Evolutionary conservation across 1,140 invertebrate species (phyloP).

Genomic region (Drosophila athabasca): DNA sequence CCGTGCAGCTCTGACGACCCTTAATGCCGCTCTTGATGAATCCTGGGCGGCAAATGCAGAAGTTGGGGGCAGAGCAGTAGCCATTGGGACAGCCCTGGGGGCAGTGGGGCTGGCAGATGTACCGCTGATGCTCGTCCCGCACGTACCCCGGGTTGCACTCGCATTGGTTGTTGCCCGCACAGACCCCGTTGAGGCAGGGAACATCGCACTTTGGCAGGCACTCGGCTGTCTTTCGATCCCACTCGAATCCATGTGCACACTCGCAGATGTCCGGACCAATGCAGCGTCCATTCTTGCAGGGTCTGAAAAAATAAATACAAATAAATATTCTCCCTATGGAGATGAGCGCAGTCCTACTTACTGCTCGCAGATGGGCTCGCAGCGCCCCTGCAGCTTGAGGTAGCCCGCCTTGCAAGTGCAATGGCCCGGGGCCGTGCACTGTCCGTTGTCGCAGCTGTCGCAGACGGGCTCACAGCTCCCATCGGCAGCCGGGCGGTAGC

Average conservation of each 20-base stretch:
- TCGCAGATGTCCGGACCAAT: slow-evolving; percentile 84
- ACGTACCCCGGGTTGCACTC: slow-evolving; percentile 85
- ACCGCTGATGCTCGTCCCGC: slow-evolving; percentile 82
- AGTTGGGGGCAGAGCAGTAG: slow-evolving; percentile 86
- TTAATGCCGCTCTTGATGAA: slow-evolving; percentile 88
- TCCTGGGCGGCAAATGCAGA: slow-evolving; percentile 86
- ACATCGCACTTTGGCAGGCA: slow-evolving; percentile 84
- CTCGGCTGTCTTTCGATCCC: slow-evolving; percentile 67
- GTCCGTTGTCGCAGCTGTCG: slow-evolving; percentile 84
- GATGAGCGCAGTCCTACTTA: slow-evolving; percentile 34
- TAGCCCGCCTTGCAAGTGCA: slow-evolving; percentile 85
- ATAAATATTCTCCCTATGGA: too few species aligned
- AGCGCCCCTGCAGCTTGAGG: slow-evolving; percentile 83
- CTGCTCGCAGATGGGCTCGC: slow-evolving; percentile 84
- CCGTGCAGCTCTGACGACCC: slow-evolving; percentile 86
- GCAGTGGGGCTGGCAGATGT: slow-evolving; percentile 85
- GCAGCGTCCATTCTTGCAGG: slow-evolving; percentile 85
- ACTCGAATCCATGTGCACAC: slow-evolving; percentile 80
- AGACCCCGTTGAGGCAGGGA: slow-evolving; percentile 85
- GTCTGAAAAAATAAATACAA: slow-evolving; percentile 42
- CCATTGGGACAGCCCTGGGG: slow-evolving; percentile 87
- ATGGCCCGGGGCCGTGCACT: slow-evolving; percentile 85
- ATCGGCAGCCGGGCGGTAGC: slow-evolving; percentile 74
- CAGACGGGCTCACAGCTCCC: slow-evolving; percentile 84
- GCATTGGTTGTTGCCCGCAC: slow-evolving; percentile 84